These are phyloP conservation scores for Macroteleia sp. DNA, from an alignment of 2,888 invertebrate genomes.

Conservation along the genomic window DNA sequence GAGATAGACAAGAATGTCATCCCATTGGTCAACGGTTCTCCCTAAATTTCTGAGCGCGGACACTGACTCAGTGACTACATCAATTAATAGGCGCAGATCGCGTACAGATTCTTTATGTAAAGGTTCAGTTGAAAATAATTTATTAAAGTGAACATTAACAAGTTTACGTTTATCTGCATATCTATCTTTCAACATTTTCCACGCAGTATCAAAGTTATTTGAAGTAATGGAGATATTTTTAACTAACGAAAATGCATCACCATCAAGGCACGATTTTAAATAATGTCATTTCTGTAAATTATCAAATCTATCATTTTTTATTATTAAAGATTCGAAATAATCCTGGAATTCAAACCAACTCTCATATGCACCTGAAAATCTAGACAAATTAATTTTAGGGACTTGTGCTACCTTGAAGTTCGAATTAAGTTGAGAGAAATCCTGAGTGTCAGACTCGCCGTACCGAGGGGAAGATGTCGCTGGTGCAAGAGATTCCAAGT, in stretches of 20 bases:
- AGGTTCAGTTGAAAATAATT: neutral
- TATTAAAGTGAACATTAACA: neutral
- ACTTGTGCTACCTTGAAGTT: no score
- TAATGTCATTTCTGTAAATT: slow-evolving; percentile 4
- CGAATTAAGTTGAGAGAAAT: no score
- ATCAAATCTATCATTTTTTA: neutral
- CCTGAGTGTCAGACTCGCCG: no score
- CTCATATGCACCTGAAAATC: no score
- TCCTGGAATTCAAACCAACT: slow-evolving; percentile 6
- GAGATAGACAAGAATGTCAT: no score
- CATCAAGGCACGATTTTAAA: slow-evolving; percentile 8
- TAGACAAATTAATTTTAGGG: no score
- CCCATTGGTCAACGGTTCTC: no score
- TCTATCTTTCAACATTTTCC: neutral
- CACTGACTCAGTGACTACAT: neutral
- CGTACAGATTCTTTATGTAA: neutral
- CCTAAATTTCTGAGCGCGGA: no score
- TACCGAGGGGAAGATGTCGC: no score
- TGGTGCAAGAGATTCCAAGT: no score
- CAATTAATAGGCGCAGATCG: neutral
- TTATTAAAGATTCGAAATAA: slow-evolving; percentile 5
- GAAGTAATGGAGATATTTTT: neutral
- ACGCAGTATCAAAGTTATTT: neutral
- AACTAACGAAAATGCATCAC: neutral
- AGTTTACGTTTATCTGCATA: neutral